Evolutionary conservation across 2,888 invertebrate genomes (phyloP).

Genomic region (Gymnocheta viridis): DNA sequence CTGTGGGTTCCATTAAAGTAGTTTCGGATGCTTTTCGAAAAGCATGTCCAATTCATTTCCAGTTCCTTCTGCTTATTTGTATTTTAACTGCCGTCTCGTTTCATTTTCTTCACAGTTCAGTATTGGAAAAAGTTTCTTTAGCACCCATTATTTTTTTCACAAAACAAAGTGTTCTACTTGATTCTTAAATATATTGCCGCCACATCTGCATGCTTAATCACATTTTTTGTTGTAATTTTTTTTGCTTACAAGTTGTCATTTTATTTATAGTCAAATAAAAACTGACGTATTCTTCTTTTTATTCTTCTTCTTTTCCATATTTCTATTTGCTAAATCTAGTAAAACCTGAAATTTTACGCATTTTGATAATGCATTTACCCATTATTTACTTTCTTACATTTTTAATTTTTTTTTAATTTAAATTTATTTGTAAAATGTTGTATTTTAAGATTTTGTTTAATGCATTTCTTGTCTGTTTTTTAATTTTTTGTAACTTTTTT

Average conservation of each 20-base stretch:
- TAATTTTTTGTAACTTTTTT: not conserved
- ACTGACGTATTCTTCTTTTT: conserved; percentile 29
- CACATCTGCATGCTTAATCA: too few species aligned
- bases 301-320: conserved; percentile 47
- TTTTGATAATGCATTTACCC: conserved; percentile 54
- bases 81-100: too few species aligned
- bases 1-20: too few species aligned
- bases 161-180: too few species aligned
- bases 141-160: too few species aligned
- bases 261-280: conserved; percentile 35
- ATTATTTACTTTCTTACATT: conserved; percentile 17
- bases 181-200: too few species aligned
- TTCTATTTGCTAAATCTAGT: conserved; percentile 69
- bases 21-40: too few species aligned
- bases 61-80: too few species aligned
- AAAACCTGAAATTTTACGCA: conserved; percentile 67
- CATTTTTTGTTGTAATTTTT: not conserved
- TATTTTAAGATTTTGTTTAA: conserved; percentile 24
- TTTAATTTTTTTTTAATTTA: not conserved
- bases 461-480: conserved; percentile 37
- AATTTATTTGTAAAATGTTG: conserved; percentile 32
- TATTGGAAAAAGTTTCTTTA: too few species aligned
- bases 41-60: too few species aligned
- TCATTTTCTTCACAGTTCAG: too few species aligned
- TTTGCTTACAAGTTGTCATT: conserved; percentile 49